A percentile compares a stretch with the other conserved stretches of the same genome.
These are phyloP conservation scores for Lithophane ornitopus DNA, from an alignment of 2,888 invertebrate genomes.

Conservation along the genomic window DNA sequence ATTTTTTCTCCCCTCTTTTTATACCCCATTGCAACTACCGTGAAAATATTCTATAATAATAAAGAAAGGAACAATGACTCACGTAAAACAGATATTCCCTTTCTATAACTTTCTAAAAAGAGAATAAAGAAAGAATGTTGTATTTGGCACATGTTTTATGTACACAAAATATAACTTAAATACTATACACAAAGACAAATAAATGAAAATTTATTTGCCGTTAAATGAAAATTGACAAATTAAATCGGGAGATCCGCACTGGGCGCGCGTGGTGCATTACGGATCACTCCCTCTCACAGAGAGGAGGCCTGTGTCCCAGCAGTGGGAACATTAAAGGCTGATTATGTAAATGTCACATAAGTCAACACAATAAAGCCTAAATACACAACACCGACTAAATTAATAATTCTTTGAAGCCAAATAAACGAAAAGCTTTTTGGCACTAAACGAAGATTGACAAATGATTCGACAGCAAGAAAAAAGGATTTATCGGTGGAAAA, in stretches of 20 bases:
- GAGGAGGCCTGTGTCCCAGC: too few species aligned
- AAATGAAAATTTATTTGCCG: conserved; percentile 76
- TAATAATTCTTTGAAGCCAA: conserved; percentile 38
- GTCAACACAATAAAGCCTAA: too few species aligned
- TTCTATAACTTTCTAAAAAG: not conserved
- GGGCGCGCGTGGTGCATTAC: too few species aligned
- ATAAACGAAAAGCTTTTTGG: conserved; percentile 75
- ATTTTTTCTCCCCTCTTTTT: conserved; percentile 8
- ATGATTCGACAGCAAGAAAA: conserved; percentile 75
- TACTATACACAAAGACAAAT: too few species aligned
- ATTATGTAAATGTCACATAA: too few species aligned
- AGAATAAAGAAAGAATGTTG: not conserved
- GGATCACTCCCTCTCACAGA: too few species aligned
- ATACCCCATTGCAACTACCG: not conserved
- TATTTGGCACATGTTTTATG: not conserved
- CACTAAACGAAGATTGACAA: conserved; percentile 84
- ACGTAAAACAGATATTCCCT: not conserved
- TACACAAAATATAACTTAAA: not conserved
- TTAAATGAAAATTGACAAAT: conserved; percentile 85
- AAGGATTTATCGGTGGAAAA: conserved; percentile 78
- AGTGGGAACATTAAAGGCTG: too few species aligned
- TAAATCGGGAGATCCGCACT: too few species aligned
- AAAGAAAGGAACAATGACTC: not conserved
- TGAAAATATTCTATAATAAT: conserved; percentile 16
- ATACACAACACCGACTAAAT: conserved; percentile 31